Evolutionary conservation across 2,888 invertebrate species (phyloP).

Genomic region (Tinea semifulvella): DNA sequence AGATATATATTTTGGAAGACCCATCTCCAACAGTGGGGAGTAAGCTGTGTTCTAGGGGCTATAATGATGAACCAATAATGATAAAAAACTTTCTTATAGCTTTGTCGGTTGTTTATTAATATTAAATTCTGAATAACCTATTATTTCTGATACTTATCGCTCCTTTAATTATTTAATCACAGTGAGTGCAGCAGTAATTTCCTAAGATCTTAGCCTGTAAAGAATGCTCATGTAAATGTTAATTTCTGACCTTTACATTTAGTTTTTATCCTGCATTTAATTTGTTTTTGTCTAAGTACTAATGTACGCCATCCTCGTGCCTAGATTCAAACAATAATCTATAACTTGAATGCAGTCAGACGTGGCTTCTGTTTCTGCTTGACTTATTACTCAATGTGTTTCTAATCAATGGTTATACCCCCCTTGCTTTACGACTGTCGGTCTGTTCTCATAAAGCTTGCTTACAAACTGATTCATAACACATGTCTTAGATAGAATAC

Average conservation of each 20-base stretch:
- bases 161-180: not conserved
- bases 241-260: not conserved
- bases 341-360: slow-evolving; percentile 8
- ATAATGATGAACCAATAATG: too few species aligned
- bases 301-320: not conserved
- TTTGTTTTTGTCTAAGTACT: not conserved
- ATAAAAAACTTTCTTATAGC: too few species aligned
- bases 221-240: too few species aligned
- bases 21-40: too few species aligned
- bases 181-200: not conserved
- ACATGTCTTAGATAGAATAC: slow-evolving; percentile 31
- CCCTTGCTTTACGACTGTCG: slow-evolving; percentile 11
- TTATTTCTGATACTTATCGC: too few species aligned
- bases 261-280: not conserved
- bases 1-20: too few species aligned
- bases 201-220: too few species aligned
- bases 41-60: too few species aligned
- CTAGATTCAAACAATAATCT: slow-evolving; percentile 9
- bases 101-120: too few species aligned
- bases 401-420: slow-evolving; percentile 11
- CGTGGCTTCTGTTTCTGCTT: slow-evolving; percentile 9
- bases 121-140: too few species aligned
- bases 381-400: slow-evolving; percentile 11
- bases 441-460: slow-evolving; percentile 11
- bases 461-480: slow-evolving; percentile 45